phyloP scores from a whole-genome alignment of 2,113 vertebrate genomes.

The Hemiscyllium ocellatum region DNA sequence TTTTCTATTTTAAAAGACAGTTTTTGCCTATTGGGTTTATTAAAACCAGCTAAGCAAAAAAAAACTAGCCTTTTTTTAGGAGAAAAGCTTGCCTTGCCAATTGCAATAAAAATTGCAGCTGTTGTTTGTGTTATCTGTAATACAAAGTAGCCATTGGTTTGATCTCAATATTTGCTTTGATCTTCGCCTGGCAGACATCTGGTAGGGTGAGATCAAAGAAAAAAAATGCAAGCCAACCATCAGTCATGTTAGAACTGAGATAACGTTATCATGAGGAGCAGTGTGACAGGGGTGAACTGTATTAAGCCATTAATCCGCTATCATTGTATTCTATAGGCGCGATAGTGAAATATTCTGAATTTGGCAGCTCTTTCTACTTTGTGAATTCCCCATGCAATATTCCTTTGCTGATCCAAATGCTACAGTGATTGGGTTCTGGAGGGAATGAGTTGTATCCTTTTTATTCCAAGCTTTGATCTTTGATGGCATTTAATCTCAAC shows the following conservation, averaged over 20 bases:
- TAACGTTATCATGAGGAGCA: slow-evolving; percentile 26
- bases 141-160: slow-evolving; percentile 21
- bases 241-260: slow-evolving; percentile 30
- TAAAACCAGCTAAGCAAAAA: background rate
- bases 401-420: background rate
- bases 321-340: background rate
- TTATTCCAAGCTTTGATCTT: slow-evolving; percentile 33
- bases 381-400: slow-evolving; percentile 1
- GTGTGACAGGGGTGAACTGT: slow-evolving; percentile 5
- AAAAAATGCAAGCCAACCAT: slow-evolving; percentile 7
- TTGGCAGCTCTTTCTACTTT: background rate
- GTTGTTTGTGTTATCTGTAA: slow-evolving; percentile 11
- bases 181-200: slow-evolving; percentile 25
- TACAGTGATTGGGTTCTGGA: background rate
- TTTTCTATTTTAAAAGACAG: background rate
- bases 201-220: slow-evolving; percentile 6
- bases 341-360: background rate
- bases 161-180: slow-evolving; percentile 32
- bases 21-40: background rate
- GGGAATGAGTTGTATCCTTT: background rate
- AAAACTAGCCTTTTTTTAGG: background rate
- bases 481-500: background rate
- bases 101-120: slow-evolving; percentile 13
- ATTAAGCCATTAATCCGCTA: slow-evolving; percentile 26
- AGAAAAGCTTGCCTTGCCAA: background rate